These are phyloP conservation scores for Campylomormyrus tamandua DNA, from an alignment of 2,113 vertebrate species.

Conservation along the genomic window DNA sequence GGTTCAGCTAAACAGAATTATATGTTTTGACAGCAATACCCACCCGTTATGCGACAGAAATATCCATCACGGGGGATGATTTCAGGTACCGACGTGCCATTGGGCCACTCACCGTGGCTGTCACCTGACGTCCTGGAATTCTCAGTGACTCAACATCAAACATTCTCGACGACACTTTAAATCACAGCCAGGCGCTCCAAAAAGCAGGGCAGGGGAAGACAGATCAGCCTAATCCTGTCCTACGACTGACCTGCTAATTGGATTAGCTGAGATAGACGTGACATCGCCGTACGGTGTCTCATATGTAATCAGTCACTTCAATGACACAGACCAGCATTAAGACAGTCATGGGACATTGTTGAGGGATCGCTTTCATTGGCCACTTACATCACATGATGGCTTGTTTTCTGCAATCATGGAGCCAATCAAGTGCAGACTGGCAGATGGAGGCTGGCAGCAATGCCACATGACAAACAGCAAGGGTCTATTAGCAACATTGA, in stretches of 20 bases:
- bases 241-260: background rate
- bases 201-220: background rate
- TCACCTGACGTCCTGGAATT: background rate
- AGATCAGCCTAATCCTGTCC: background rate
- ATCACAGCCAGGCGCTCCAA: background rate
- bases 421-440: background rate
- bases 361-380: background rate
- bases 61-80: background rate
- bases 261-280: background rate
- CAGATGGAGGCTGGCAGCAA: background rate
- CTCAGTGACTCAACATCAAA: conserved; percentile 13
- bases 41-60: background rate
- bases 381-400: background rate
- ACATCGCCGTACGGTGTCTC: background rate
- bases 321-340: background rate
- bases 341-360: background rate
- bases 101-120: background rate
- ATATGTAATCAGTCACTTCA: conserved; percentile 9
- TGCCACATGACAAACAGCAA: background rate
- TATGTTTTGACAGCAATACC: background rate
- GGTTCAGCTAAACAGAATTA: background rate
- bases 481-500: background rate
- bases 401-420: background rate
- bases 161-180: conserved; percentile 9
- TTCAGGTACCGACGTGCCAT: background rate